Conservation (phyloP, 2,888 invertebrate species). For the Gibbula magus region DNA sequence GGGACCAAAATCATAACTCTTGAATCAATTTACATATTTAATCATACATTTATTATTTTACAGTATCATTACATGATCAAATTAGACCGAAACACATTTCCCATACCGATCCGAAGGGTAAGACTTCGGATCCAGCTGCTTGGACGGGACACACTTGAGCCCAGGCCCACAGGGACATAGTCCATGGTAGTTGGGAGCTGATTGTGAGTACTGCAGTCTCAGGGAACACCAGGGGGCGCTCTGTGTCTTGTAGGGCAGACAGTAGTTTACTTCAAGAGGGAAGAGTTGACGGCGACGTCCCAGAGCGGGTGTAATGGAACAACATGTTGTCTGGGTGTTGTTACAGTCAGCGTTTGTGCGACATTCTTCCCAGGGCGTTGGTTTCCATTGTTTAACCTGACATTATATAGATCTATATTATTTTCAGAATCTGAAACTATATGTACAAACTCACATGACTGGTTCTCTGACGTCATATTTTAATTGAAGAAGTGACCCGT, state of each 20-base stretch:
- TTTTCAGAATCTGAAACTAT: too few relatives aligned
- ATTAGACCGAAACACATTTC: constrained; percentile 45
- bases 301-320: constrained; percentile 53
- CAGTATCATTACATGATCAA: too few relatives aligned
- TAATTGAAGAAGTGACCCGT: too few relatives aligned
- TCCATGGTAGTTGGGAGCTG: constrained; percentile 47
- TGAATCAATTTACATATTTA: too few relatives aligned
- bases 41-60: too few relatives aligned
- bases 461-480: too few relatives aligned
- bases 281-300: constrained; percentile 47
- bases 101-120: constrained; percentile 58
- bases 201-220: constrained; percentile 45
- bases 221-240: constrained; percentile 59
- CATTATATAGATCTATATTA: not conserved
- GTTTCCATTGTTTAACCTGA: constrained; percentile 35
- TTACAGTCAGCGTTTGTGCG: constrained; percentile 45
- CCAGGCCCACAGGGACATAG: constrained; percentile 63
- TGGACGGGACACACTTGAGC: constrained; percentile 48
- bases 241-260: constrained; percentile 60
- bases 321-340: constrained; percentile 24
- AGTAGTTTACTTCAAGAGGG: constrained; percentile 52
- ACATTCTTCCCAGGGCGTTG: constrained; percentile 43
- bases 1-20: too few relatives aligned
- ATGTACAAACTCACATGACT: too few relatives aligned
- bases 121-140: constrained; percentile 47